Evolutionary conservation across 2,888 invertebrate genomes (phyloP).

Genomic region (Bimastos eiseni): DNA sequence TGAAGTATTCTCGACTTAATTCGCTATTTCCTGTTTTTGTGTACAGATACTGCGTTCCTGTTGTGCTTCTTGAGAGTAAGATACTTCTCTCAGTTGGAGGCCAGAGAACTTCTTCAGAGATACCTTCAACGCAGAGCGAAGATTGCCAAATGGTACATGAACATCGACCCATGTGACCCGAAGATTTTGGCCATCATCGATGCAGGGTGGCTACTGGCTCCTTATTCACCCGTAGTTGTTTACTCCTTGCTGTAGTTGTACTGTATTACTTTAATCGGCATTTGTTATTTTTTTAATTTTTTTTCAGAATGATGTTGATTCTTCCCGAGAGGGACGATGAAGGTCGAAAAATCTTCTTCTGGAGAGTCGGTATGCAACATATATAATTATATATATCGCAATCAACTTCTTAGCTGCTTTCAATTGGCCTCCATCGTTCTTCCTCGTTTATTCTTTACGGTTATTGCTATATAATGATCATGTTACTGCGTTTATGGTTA

Average conservation of each 20-base stretch:
- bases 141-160: constrained; percentile 14
- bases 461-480: no score
- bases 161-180: constrained; percentile 31
- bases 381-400: no score
- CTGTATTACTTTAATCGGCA: no score
- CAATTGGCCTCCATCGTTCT: no score
- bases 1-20: no score
- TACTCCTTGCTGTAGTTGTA: no score
- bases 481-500: no score
- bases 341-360: constrained; percentile 27
- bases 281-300: neutral
- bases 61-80: constrained; percentile 31
- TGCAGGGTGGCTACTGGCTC: constrained; percentile 18
- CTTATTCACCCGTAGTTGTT: no score
- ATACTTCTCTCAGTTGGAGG: constrained; percentile 36
- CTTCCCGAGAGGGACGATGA: constrained; percentile 31
- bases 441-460: no score
- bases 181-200: constrained; percentile 25
- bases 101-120: constrained; percentile 29
- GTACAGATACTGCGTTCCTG: constrained; percentile 28
- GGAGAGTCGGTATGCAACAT: constrained; percentile 23
- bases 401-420: no score
- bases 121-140: neutral
- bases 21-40: neutral
- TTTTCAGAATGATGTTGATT: neutral